phyloP scores from a whole-genome alignment of 1,140 invertebrate species.

The Drosophila pandora region DNA sequence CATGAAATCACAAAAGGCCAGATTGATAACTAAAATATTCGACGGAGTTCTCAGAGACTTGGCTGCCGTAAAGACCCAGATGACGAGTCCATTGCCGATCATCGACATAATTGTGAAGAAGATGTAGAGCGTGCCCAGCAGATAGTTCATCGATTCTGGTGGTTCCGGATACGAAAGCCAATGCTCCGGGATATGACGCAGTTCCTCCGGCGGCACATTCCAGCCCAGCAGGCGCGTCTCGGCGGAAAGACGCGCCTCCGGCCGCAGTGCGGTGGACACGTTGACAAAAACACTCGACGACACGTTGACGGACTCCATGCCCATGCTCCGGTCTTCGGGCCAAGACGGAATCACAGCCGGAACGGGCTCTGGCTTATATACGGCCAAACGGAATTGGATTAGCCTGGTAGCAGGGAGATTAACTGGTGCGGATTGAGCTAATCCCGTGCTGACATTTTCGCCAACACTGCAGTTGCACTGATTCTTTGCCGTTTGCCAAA shows the following conservation, averaged over 20 bases:
- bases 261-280: slow-evolving; percentile 64
- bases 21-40: slow-evolving; percentile 94
- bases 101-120: slow-evolving; percentile 91
- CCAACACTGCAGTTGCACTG: slow-evolving; percentile 56
- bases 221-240: slow-evolving; percentile 88
- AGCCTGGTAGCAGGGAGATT: slow-evolving; percentile 37
- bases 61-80: slow-evolving; percentile 92
- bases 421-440: slow-evolving; percentile 55
- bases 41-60: slow-evolving; percentile 94
- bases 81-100: slow-evolving; percentile 94
- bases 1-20: slow-evolving; percentile 94
- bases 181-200: slow-evolving; percentile 91
- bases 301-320: slow-evolving; percentile 61
- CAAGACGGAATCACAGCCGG: slow-evolving; percentile 64
- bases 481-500: slow-evolving; percentile 30
- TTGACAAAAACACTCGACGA: slow-evolving; percentile 49
- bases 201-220: slow-evolving; percentile 90
- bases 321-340: slow-evolving; percentile 62
- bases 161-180: slow-evolving; percentile 92
- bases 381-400: slow-evolving; percentile 57
- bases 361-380: slow-evolving; percentile 47
- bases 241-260: slow-evolving; percentile 65
- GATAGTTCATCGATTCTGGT: slow-evolving; percentile 92
- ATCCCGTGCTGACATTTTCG: slow-evolving; percentile 53
- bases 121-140: slow-evolving; percentile 92